These are phyloP conservation scores for Synanceia verrucosa DNA, from an alignment of 2,797 vertebrate species.

Conservation along the genomic window DNA sequence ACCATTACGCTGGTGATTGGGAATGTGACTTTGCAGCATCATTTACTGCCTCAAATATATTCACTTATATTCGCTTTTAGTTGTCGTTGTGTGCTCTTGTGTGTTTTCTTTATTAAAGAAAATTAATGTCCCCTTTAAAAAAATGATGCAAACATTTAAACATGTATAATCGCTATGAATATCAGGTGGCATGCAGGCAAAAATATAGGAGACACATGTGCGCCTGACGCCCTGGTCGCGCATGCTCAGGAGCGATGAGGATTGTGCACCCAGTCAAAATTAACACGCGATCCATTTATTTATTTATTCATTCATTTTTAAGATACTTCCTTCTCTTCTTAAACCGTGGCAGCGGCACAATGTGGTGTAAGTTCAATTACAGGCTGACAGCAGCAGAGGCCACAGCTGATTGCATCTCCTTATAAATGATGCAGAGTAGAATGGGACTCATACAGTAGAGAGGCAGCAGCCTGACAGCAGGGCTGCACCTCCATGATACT, in stretches of 20 bases:
- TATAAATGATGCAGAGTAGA: constrained; percentile 58
- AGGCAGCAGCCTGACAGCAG: constrained; percentile 51
- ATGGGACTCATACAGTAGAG: constrained; percentile 35
- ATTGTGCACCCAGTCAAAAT: constrained; percentile 42
- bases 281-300: background rate
- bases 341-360: background rate
- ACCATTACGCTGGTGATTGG: too few relatives aligned
- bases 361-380: constrained; percentile 44
- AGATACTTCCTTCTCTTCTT: background rate
- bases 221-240: constrained; percentile 6
- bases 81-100: too few relatives aligned
- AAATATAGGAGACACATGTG: constrained; percentile 26
- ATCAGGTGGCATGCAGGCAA: background rate
- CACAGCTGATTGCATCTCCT: constrained; percentile 60
- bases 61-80: too few relatives aligned
- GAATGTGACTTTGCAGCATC: background rate
- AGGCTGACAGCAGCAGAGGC: constrained; percentile 36
- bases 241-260: constrained; percentile 44
- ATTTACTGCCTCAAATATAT: background rate
- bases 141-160: too few relatives aligned
- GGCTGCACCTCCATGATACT: constrained; percentile 55
- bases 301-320: background rate
- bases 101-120: too few relatives aligned
- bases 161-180: background rate
- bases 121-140: too few relatives aligned